phyloP scores from a whole-genome alignment of 92 coral and sea anemone genomes.

The Hydrozoanthus gracilis region DNA sequence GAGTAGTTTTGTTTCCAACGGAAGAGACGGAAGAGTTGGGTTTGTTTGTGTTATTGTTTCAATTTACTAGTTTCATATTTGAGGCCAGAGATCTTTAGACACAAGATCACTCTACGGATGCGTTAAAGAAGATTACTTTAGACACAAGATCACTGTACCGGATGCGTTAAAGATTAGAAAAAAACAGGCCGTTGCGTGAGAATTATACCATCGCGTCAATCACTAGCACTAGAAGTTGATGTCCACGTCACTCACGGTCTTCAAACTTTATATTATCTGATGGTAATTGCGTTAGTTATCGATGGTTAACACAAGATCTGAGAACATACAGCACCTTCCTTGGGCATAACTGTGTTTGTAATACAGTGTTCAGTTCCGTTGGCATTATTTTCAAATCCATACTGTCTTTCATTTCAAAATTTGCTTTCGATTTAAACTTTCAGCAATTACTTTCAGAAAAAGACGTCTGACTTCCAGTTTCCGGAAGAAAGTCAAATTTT shows the following conservation, averaged over 20 bases:
- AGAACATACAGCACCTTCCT: not conserved
- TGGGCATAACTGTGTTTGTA: not conserved
- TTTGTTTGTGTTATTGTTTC: not conserved
- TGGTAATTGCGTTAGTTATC: not conserved
- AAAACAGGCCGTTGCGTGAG: too few relatives aligned
- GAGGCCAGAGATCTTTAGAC: too few relatives aligned
- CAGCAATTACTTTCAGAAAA: too few relatives aligned
- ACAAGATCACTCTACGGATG: too few relatives aligned
- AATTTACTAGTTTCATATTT: too few relatives aligned
- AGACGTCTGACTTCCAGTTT: not conserved
- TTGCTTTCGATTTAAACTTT: too few relatives aligned
- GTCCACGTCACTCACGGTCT: constrained; percentile 12
- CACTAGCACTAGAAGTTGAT: not conserved
- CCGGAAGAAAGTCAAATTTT: too few relatives aligned
- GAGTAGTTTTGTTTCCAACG: not conserved
- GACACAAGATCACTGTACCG: too few relatives aligned
- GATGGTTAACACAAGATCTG: not conserved
- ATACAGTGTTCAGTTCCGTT: not conserved
- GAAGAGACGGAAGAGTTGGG: not conserved
- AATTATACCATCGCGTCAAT: not conserved
- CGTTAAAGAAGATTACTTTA: too few relatives aligned
- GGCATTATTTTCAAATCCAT: too few relatives aligned
- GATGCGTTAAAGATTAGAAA: too few relatives aligned
- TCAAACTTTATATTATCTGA: not conserved
- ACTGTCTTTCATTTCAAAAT: too few relatives aligned